Evolutionary conservation across 2,113 vertebrate species (phyloP).

Genomic region (Amblyopsis rosae): DNA sequence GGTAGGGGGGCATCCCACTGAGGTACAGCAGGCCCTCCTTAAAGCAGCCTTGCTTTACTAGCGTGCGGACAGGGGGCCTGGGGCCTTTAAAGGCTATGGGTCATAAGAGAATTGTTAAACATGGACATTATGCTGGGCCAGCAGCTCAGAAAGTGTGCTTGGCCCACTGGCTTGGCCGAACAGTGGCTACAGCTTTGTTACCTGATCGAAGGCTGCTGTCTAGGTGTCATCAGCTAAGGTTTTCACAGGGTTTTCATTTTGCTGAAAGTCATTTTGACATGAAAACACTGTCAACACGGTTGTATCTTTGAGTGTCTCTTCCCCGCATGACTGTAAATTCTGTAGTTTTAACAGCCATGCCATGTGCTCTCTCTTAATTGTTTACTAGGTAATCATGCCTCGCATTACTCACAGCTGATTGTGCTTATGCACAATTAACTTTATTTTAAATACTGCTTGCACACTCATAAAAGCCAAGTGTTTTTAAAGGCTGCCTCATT

Average conservation of each 20-base stretch:
- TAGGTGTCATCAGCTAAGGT: background rate
- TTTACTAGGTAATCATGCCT: constrained; percentile 45
- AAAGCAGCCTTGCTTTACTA: constrained; percentile 83
- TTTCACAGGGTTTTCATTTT: background rate
- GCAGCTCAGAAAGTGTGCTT: constrained; percentile 20
- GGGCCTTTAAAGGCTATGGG: constrained; percentile 47
- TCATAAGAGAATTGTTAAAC: constrained; percentile 62
- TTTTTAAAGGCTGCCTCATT: constrained; percentile 63
- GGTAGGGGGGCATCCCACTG: constrained; percentile 80
- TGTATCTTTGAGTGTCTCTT: background rate
- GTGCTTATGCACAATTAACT: constrained; percentile 68
- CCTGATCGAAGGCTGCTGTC: background rate
- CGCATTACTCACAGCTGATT: constrained; percentile 64
- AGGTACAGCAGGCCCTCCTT: constrained; percentile 78
- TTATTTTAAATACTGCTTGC: constrained; percentile 69
- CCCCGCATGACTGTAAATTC: background rate
- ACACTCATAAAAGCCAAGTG: constrained; percentile 66
- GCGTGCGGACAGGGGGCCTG: constrained; percentile 56
- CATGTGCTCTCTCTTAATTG: constrained; percentile 39
- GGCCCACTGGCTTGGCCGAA: background rate
- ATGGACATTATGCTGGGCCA: constrained; percentile 43
- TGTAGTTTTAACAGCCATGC: constrained; percentile 5
- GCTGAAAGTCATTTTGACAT: background rate
- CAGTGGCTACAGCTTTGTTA: background rate
- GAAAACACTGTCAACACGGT: background rate